Evolutionary conservation across 1,140 invertebrate species (phyloP).

Genomic region (Ericerus pela): DNA sequence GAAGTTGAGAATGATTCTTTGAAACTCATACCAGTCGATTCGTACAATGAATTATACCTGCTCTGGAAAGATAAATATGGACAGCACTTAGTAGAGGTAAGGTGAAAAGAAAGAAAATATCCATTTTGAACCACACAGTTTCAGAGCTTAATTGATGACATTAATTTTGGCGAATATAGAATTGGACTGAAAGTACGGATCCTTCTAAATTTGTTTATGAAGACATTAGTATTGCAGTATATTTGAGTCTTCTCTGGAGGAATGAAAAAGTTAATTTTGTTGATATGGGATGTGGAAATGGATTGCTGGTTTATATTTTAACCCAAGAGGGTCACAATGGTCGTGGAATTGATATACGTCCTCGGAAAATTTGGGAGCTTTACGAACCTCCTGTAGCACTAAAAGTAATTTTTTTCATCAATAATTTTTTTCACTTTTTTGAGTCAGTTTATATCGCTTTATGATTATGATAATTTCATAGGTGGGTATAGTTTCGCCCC

Average conservation of each 20-base stretch:
- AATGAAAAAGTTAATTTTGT: constrained; percentile 53
- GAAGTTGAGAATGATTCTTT: constrained; percentile 42
- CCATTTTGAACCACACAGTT: neutral
- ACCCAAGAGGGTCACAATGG: constrained; percentile 70
- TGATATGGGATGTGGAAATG: constrained; percentile 94
- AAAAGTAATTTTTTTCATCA: constrained; percentile 27
- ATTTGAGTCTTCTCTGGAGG: constrained; percentile 69
- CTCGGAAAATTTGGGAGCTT: constrained; percentile 77
- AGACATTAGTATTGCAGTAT: constrained; percentile 87
- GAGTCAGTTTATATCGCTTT: neutral
- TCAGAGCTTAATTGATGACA: neutral
- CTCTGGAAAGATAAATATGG: constrained; percentile 67
- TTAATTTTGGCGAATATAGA: constrained; percentile 35
- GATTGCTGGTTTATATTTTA: constrained; percentile 78
- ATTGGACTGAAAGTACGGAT: constrained; percentile 84
- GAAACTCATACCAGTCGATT: constrained; percentile 45
- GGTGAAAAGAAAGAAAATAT: neutral
- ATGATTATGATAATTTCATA: neutral
- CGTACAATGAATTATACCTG: constrained; percentile 57
- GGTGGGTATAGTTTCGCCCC: constrained; percentile 45
- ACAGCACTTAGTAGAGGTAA: constrained; percentile 47
- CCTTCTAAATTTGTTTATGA: constrained; percentile 91
- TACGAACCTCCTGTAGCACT: constrained; percentile 40
- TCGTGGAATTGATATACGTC: constrained; percentile 75
- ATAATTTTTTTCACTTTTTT: constrained; percentile 33